Conservation (phyloP, 2,888 invertebrate species). For the Thumatha senex region DNA sequence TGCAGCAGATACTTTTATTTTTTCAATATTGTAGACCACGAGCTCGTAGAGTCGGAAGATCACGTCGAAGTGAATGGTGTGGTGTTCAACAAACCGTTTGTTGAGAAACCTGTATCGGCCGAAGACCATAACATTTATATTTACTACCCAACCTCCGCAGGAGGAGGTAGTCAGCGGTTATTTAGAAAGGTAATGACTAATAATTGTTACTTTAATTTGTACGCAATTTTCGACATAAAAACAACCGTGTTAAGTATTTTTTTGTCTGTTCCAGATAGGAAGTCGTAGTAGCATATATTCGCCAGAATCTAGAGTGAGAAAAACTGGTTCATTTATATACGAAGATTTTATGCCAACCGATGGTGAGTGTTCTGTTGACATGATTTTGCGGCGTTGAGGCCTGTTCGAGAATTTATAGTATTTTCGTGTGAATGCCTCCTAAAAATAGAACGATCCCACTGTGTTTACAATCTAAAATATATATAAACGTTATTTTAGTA, state of each 20-base stretch:
- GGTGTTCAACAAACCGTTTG: constrained; percentile 98
- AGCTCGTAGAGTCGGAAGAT: constrained; percentile 97
- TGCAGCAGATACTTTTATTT: too few species aligned
- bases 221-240: background rate
- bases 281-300: constrained; percentile 99
- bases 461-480: constrained; percentile 6
- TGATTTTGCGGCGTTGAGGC: constrained; percentile 9
- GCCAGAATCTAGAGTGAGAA: constrained; percentile 96
- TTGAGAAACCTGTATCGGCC: constrained; percentile 99
- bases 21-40: constrained; percentile 90
- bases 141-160: constrained; percentile 99
- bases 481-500: constrained; percentile 1
- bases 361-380: constrained; percentile 84
- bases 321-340: constrained; percentile 99
- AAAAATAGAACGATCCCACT: constrained; percentile 18
- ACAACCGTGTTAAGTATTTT: background rate
- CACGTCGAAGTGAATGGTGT: constrained; percentile 98
- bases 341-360: constrained; percentile 99
- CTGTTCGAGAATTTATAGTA: constrained; percentile 11
- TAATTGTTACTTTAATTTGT: background rate
- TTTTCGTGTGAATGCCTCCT: constrained; percentile 5
- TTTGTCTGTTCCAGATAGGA: constrained; percentile 88
- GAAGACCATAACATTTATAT: constrained; percentile 99
- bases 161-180: constrained; percentile 97
- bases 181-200: constrained; percentile 93